Conservation (phyloP, 2,113 vertebrate species). For the Cynopterus brachyotis region DNA sequence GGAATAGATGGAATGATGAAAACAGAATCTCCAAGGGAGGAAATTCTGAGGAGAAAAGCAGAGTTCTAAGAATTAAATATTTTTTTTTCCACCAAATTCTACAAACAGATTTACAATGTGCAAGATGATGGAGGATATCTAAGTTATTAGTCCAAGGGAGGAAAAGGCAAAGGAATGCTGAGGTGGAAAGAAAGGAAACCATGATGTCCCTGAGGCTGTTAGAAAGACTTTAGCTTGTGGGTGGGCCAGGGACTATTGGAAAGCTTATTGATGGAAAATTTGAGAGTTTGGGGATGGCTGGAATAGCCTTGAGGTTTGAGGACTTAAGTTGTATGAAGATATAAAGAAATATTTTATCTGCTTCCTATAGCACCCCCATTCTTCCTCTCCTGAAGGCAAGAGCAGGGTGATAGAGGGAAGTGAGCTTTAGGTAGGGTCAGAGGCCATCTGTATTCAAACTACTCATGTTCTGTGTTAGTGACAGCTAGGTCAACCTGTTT, state of each 20-base stretch:
- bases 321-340: not conserved
- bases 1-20: not conserved
- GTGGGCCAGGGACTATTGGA: not conserved
- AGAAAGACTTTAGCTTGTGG: not conserved
- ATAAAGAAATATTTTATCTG: not conserved
- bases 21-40: not conserved
- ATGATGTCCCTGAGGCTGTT: not conserved
- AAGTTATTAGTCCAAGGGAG: not conserved
- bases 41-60: not conserved
- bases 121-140: not conserved
- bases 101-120: not conserved
- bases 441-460: not conserved
- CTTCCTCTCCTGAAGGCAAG: not conserved
- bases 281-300: not conserved
- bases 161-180: not conserved
- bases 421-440: not conserved
- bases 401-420: not conserved
- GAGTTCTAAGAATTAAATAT: not conserved
- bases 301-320: not conserved
- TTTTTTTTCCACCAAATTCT: not conserved
- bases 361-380: not conserved
- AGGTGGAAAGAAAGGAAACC: not conserved
- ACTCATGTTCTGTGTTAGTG: not conserved
- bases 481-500: not conserved
- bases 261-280: not conserved